Evolutionary conservation across 2,113 vertebrate species (phyloP).

Genomic region (Gymnocephalus cernua): DNA sequence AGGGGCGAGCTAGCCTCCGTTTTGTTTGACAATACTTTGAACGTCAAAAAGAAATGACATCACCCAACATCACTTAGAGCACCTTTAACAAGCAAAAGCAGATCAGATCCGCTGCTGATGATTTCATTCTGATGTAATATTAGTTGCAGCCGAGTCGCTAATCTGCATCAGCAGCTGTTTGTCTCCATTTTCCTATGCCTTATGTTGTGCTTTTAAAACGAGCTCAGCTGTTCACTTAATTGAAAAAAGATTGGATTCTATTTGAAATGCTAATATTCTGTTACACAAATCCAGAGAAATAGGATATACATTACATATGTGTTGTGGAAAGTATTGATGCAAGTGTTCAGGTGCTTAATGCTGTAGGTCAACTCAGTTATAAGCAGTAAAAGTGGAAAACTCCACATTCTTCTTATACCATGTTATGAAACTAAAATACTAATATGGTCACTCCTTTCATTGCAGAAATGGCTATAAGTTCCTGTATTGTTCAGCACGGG

Average conservation of each 20-base stretch:
- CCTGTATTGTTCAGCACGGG: conserved; percentile 95
- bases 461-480: conserved; percentile 96
- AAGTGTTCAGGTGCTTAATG: background rate
- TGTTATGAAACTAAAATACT: background rate
- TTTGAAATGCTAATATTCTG: conserved; percentile 10
- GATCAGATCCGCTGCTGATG: background rate
- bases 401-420: background rate
- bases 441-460: background rate
- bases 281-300: background rate
- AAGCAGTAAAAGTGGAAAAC: conserved; percentile 2
- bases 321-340: background rate
- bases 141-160: background rate
- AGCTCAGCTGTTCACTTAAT: conserved; percentile 12
- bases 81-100: background rate
- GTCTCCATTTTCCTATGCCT: background rate
- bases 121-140: conserved; percentile 16
- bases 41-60: too few relatives aligned
- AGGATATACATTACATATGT: background rate
- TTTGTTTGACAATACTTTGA: too few relatives aligned
- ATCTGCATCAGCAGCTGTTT: conserved; percentile 16
- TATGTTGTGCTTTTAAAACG: background rate
- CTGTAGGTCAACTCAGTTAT: background rate
- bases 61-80: too few relatives aligned
- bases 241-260: conserved; percentile 5
- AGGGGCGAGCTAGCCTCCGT: too few relatives aligned